Base-by-base conservation (phyloP, 2,113 vertebrate species). In the Hippolais icterina region DNA sequence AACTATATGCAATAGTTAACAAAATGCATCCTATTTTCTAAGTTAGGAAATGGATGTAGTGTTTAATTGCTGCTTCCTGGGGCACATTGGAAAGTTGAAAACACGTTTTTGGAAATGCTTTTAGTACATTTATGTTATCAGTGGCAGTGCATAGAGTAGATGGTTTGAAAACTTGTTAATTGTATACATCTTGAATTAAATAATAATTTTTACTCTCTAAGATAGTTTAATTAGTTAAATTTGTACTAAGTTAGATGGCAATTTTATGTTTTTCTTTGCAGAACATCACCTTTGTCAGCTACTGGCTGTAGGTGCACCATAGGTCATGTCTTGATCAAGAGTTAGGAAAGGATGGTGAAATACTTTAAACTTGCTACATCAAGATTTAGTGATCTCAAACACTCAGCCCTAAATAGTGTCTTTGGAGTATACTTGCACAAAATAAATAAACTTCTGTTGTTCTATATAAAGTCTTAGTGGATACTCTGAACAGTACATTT, bases 21-120 rank as follows among this genome's bases (percentile, higher is more conserved):
- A 78, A 92, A 19, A 22, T 90, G 77, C 71, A 96, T 94, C 70
- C 53, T 76, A 15, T 84, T 94, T 81, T 42, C 9, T 19, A 37
- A 71, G 31, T 31, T 57, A 57, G 56, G 41, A 89, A 74, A 90
- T 0, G 0, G 47, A 89, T 41, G 2, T 81, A 75, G 57, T 46
- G 37, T 78, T 96, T 90, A 93, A 83, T 37, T 96, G 47, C 53
- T 91, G 56, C 83, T 81, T 76, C 52, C n/a, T 70, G 33, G 31
- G 47, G n/a, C 20, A 71, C n/a, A 68, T 20, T 31, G 50, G 21
- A 72, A 76, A 41, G n/a, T 18, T 27, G 21, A 71, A 89, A 94
- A 90, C 84, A 61, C 2, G 1, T 75, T 66, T 87, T 50, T 87
- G 44, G 28, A 65, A 89, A 76, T 22, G 4, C 19, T 94, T 87